phyloP scores from a whole-genome alignment of 2,888 invertebrate species.

The Peribatodes rhomboidaria region DNA sequence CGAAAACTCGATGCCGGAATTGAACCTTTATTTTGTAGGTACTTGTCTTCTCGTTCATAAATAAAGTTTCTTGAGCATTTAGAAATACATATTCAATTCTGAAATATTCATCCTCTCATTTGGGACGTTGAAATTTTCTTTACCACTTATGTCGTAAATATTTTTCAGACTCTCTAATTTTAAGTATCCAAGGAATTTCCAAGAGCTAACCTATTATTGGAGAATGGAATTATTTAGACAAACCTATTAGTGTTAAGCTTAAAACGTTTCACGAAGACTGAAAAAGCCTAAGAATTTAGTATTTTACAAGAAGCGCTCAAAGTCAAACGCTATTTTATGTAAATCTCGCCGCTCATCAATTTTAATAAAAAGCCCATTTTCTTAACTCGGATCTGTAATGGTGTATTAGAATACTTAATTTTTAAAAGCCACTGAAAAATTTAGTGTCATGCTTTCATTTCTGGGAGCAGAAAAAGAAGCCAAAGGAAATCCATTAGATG shows the following conservation, averaged over 20 bases:
- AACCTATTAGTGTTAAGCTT: constrained; percentile 9
- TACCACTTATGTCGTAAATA: too few relatives aligned
- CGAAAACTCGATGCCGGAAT: too few relatives aligned
- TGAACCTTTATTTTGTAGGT: too few relatives aligned
- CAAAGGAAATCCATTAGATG: too few relatives aligned
- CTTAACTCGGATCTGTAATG: constrained; percentile 46
- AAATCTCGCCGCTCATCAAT: constrained; percentile 39
- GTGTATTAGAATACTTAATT: constrained; percentile 46
- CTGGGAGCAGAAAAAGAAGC: too few relatives aligned
- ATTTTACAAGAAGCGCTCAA: constrained; percentile 23
- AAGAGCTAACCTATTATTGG: background rate
- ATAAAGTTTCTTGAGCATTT: too few relatives aligned
- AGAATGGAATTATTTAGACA: constrained; percentile 12
- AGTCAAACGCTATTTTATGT: constrained; percentile 31
- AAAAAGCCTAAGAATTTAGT: constrained; percentile 19
- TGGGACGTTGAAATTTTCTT: too few relatives aligned
- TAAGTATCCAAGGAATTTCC: too few relatives aligned
- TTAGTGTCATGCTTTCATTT: background rate
- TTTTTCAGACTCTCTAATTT: too few relatives aligned
- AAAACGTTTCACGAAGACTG: constrained; percentile 6
- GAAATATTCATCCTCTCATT: too few relatives aligned
- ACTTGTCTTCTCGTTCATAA: too few relatives aligned
- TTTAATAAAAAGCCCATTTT: constrained; percentile 43
- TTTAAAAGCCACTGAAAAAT: constrained; percentile 1
- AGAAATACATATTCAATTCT: too few relatives aligned